Percentiles rank a stretch among this genome's conserved stretches.
Conservation (phyloP, 2,888 invertebrate genomes). For the Drosophila vallismaia region DNA sequence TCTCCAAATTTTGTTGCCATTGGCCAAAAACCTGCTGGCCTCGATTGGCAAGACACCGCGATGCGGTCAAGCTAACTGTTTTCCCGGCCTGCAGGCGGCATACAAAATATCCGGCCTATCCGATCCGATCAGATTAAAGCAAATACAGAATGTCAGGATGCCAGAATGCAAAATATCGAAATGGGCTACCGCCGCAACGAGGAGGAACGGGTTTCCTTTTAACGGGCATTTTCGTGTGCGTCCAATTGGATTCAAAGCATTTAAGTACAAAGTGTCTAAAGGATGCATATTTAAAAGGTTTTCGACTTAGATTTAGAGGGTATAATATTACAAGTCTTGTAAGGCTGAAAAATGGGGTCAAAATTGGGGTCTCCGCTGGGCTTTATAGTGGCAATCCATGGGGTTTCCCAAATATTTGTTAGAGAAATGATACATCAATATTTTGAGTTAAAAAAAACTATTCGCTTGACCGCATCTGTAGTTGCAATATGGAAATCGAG, state of each 20-base stretch:
- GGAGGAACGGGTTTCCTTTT: slow-evolving; percentile 53
- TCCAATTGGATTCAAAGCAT: slow-evolving; percentile 19
- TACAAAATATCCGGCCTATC: slow-evolving; percentile 42
- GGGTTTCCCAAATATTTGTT: too few relatives aligned
- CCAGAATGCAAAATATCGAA: slow-evolving; percentile 67
- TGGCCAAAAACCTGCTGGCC: slow-evolving; percentile 68
- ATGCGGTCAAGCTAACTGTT: slow-evolving; percentile 73
- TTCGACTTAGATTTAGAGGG: background rate
- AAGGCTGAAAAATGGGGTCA: background rate
- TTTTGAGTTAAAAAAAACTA: background rate
- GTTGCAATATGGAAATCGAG: slow-evolving; percentile 34
- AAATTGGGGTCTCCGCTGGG: background rate
- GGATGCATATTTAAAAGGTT: background rate
- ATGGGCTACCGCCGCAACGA: slow-evolving; percentile 43
- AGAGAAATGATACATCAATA: too few relatives aligned
- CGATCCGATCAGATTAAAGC: slow-evolving; percentile 59
- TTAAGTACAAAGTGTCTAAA: background rate
- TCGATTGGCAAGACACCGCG: slow-evolving; percentile 43
- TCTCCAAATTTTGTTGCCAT: slow-evolving; percentile 1
- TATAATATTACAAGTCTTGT: background rate
- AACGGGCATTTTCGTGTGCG: slow-evolving; percentile 34
- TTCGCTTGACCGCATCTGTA: background rate
- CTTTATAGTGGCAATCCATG: too few relatives aligned
- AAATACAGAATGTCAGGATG: slow-evolving; percentile 48
- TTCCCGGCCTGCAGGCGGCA: slow-evolving; percentile 57